Percentiles rank a stretch among this genome's conserved stretches.
These are phyloP conservation scores for Heliangelus exortis DNA, from an alignment of 2,797 vertebrate species.

Conservation along the genomic window DNA sequence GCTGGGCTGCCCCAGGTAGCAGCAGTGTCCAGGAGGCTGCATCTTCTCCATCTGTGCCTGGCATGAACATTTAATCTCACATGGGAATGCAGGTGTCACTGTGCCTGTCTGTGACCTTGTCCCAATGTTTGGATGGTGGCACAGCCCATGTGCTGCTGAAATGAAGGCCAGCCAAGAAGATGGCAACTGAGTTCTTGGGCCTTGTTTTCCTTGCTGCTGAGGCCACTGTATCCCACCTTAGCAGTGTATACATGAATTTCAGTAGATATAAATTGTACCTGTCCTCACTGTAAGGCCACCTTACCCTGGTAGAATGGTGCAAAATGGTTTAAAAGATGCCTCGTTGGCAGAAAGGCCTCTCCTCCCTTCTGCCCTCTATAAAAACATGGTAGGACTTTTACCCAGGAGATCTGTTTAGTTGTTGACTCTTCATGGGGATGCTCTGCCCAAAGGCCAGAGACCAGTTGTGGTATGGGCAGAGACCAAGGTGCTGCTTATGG, in stretches of 20 bases:
- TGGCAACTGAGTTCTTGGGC: not conserved
- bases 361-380: not conserved
- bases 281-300: accelerated
- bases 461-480: too few relatives aligned
- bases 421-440: not conserved
- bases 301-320: not conserved
- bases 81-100: accelerated
- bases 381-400: not conserved
- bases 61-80: not conserved
- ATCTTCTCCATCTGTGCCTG: not conserved
- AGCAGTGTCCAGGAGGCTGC: not conserved
- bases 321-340: not conserved
- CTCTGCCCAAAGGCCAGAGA: not conserved
- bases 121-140: not conserved
- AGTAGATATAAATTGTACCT: not conserved
- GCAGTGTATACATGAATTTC: not conserved
- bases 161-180: not conserved
- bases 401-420: accelerated
- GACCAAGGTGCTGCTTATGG: not conserved
- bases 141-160: not conserved
- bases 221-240: accelerated
- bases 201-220: accelerated
- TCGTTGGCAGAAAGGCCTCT: accelerated
- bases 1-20: not conserved
- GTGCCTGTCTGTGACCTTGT: not conserved